A percentile compares a stretch with the other conserved stretches of the same genome.
Conservation (phyloP, 2,888 invertebrate genomes). For the Drosophila lacicola region DNA sequence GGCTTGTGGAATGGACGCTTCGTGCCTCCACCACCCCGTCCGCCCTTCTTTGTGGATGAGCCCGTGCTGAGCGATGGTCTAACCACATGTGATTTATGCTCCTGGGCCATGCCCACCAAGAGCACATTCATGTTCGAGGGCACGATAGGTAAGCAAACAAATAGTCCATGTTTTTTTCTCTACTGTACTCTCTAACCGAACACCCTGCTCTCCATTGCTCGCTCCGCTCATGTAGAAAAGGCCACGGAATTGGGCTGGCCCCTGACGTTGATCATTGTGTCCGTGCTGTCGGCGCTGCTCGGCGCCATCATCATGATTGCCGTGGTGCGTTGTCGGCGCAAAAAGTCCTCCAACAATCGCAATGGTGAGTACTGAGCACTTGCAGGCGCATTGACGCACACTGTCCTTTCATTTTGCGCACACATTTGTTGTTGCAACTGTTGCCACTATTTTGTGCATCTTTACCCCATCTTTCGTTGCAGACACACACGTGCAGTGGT, state of each 20-base stretch:
- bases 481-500: slow-evolving; percentile 85
- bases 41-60: slow-evolving; percentile 88
- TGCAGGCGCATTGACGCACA: not conserved
- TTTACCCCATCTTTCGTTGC: slow-evolving; percentile 34
- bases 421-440: not conserved
- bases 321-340: slow-evolving; percentile 88
- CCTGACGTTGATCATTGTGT: slow-evolving; percentile 89
- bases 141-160: slow-evolving; percentile 86
- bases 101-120: slow-evolving; percentile 89
- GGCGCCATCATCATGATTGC: slow-evolving; percentile 91
- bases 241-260: slow-evolving; percentile 90
- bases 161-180: no score
- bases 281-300: slow-evolving; percentile 89
- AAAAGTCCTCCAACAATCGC: slow-evolving; percentile 84
- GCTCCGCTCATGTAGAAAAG: slow-evolving; percentile 79
- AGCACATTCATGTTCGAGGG: slow-evolving; percentile 87
- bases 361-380: slow-evolving; percentile 82
- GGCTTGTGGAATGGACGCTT: slow-evolving; percentile 86
- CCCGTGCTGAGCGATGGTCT: slow-evolving; percentile 88
- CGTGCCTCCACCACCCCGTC: slow-evolving; percentile 89
- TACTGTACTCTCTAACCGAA: slow-evolving; percentile 2
- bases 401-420: not conserved
- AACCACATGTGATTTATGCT: slow-evolving; percentile 90
- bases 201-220: not conserved
- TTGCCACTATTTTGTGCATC: slow-evolving; percentile 23